These are phyloP conservation scores for Eupeodes latifasciatus DNA, from an alignment of 2,888 invertebrate genomes.

Conservation along the genomic window DNA sequence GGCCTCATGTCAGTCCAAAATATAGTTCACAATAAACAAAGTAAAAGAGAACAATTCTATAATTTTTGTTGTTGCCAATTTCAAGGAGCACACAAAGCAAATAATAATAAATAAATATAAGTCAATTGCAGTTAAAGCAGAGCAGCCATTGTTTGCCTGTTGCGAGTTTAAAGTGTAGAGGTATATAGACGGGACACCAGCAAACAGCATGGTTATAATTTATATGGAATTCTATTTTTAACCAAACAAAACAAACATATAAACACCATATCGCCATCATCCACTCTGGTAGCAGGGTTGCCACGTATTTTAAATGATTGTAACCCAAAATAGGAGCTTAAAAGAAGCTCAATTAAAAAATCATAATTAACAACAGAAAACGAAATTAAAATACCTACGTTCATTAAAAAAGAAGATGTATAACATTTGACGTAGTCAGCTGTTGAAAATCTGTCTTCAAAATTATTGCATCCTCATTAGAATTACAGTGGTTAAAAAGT, in stretches of 20 bases:
- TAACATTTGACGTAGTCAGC: no score
- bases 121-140: slow-evolving; percentile 49
- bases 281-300: no score
- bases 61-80: slow-evolving; percentile 27
- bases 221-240: slow-evolving; percentile 76
- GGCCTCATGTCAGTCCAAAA: background rate
- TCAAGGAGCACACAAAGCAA: slow-evolving; percentile 30
- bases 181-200: slow-evolving; percentile 44
- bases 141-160: slow-evolving; percentile 48
- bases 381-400: no score
- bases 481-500: no score
- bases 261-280: slow-evolving; percentile 3
- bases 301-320: no score
- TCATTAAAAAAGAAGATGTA: no score
- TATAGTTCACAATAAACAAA: background rate
- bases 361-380: no score
- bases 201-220: slow-evolving; percentile 60
- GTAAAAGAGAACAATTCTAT: slow-evolving; percentile 32
- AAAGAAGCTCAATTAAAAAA: no score
- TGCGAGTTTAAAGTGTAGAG: background rate
- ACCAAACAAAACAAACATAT: slow-evolving; percentile 73
- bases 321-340: no score
- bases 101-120: slow-evolving; percentile 37
- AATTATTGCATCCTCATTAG: no score
- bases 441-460: no score